Conservation (phyloP, 2,888 invertebrate genomes). For the Allophyes oxyacanthae region DNA sequence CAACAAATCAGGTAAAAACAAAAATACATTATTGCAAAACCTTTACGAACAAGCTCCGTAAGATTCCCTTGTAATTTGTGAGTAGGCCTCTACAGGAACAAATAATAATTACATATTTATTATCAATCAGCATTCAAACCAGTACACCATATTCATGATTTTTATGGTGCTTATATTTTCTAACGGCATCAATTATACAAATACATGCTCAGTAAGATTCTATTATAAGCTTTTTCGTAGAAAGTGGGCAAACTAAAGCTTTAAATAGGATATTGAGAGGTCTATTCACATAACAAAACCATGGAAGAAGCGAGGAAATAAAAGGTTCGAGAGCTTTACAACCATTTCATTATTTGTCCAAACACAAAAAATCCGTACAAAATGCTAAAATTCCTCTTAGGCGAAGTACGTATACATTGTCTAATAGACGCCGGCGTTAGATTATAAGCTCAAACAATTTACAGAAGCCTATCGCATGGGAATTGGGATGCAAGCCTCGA, state of each 20-base stretch:
- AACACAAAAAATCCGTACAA: constrained; percentile 72
- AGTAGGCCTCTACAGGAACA: too few species aligned
- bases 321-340: constrained; percentile 78
- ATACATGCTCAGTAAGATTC: constrained; percentile 27
- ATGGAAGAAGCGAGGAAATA: constrained; percentile 78
- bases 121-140: not conserved
- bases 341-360: constrained; percentile 77
- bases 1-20: too few species aligned
- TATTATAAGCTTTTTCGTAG: constrained; percentile 63
- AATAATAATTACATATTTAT: too few species aligned
- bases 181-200: constrained; percentile 28
- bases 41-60: too few species aligned
- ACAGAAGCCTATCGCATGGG: constrained; percentile 39
- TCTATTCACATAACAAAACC: constrained; percentile 68
- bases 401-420: constrained; percentile 67
- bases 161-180: constrained; percentile 12
- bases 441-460: constrained; percentile 49
- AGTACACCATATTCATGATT: too few species aligned
- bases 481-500: constrained; percentile 26
- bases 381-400: constrained; percentile 60
- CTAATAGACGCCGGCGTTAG: constrained; percentile 81
- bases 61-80: too few species aligned
- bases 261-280: constrained; percentile 76
- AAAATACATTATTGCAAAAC: too few species aligned
- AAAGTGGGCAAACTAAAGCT: constrained; percentile 69